Percentiles rank a stretch among this genome's conserved stretches.
These are phyloP conservation scores for Atopsyche davidsoni DNA, from an alignment of 1,140 invertebrate genomes.

Conservation along the genomic window DNA sequence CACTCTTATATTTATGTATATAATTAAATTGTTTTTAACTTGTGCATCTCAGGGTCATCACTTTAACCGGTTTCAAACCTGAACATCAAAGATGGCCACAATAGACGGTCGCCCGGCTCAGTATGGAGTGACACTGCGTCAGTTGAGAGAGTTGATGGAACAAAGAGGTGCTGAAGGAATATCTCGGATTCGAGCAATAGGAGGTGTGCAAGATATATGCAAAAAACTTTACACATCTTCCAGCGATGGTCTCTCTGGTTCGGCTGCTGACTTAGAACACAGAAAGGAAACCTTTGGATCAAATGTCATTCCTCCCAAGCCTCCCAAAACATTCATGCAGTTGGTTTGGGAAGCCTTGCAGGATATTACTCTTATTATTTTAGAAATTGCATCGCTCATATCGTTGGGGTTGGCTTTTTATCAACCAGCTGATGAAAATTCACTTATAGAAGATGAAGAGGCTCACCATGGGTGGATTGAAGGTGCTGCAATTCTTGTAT, in stretches of 20 bases:
- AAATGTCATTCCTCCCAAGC: constrained; percentile 60
- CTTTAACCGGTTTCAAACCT: too few relatives aligned
- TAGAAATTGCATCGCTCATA: constrained; percentile 47
- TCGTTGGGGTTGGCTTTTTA: constrained; percentile 48
- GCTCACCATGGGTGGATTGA: constrained; percentile 53
- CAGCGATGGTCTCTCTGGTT: constrained; percentile 59
- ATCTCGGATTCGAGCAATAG: constrained; percentile 63
- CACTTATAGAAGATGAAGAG: constrained; percentile 34
- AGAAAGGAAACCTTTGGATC: constrained; percentile 53
- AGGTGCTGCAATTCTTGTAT: constrained; percentile 58
- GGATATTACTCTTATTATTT: constrained; percentile 63
- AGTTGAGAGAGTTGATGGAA: constrained; percentile 84
- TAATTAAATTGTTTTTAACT: not conserved
- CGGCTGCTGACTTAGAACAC: constrained; percentile 48
- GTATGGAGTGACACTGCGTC: constrained; percentile 72
- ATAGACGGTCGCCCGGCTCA: constrained; percentile 52
- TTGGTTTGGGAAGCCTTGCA: constrained; percentile 67
- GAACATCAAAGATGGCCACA: constrained; percentile 13
- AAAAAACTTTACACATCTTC: constrained; percentile 80
- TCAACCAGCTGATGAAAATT: constrained; percentile 9
- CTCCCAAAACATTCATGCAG: constrained; percentile 48
- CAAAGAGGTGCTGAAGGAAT: constrained; percentile 70
- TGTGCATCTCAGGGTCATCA: too few relatives aligned
- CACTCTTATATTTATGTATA: not conserved
- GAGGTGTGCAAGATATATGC: constrained; percentile 77